phyloP scores from a whole-genome alignment of 2,888 invertebrate genomes.

The Nephrotoma guestfalica region DNA sequence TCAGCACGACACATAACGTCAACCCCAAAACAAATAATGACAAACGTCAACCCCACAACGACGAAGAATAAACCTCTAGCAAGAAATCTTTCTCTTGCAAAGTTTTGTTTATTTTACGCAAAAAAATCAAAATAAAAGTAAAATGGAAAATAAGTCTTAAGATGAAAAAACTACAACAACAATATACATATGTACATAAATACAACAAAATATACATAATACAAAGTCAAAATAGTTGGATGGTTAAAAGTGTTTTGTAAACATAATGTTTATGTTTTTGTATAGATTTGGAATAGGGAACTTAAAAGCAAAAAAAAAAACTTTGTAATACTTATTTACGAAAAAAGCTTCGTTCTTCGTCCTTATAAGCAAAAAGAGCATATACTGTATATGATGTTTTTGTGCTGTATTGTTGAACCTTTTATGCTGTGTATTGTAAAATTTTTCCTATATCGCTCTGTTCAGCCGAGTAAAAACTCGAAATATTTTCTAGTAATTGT shows the following conservation, averaged over 20 bases:
- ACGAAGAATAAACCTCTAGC: too few species aligned
- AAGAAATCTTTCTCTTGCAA: neutral
- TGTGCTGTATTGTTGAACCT: neutral
- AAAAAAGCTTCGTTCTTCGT: neutral
- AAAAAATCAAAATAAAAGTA: neutral
- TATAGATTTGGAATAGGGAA: neutral
- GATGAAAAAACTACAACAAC: neutral
- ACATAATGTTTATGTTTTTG: neutral
- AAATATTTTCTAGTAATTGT: too few species aligned
- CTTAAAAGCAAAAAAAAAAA: neutral
- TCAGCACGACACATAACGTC: too few species aligned
- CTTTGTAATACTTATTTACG: neutral
- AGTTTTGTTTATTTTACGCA: neutral
- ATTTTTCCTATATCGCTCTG: neutral
- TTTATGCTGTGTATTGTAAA: neutral
- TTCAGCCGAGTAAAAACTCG: neutral
- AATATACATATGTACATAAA: neutral
- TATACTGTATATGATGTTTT: neutral
- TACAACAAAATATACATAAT: neutral
- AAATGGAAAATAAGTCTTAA: neutral
- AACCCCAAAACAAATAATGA: too few species aligned
- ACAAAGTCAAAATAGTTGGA: neutral
- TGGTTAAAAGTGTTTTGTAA: neutral
- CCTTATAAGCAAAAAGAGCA: neutral
- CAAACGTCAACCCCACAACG: too few species aligned